Base-by-base conservation (phyloP, 2,888 invertebrate species). In the Meteorus cinctellus region DNA sequence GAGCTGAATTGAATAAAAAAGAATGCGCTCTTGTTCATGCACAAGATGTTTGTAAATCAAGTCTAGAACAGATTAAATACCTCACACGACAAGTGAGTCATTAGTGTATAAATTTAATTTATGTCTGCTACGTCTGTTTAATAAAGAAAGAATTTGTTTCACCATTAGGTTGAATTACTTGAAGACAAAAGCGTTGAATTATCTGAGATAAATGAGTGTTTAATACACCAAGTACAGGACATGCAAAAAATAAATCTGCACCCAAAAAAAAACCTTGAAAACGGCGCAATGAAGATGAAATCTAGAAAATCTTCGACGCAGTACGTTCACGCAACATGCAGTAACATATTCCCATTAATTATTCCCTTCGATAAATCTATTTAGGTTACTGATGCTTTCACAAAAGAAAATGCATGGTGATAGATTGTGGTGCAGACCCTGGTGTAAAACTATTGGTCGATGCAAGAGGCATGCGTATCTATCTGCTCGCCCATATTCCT, bases 151-250 rank as follows among this genome's bases (percentile, higher is more conserved):
- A 31, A 68, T 63, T 68, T 16, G 59, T 66, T 36, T 63, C 45
- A 60, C 74, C 12, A 45, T 36, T 67, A 84, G 83, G 72, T 77
- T 3, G 75, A 76, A 55, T 79, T 73, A 6, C 75, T 83, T 3
- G 82, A 85, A 65, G 80, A 85, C 1, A 84, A 84, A 41, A 74
- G 82, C 59, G 75, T 77, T 31, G 76, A 82, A 45, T 36, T 85
- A 1, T 85, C 86, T 72, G 82, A 83, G 34, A 77, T 81, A 41
- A 86, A 86, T 68, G 74, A 76, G 24, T 81, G 79, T 48, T 74
- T 86, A 12, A 74, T 80, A 24, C 80, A 82, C 45, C 85, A 86
- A 63, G 76, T 88, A 31, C 82, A 85, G 73, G 81, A 83, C 16
- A 85, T 77, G 59, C 81, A 80, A 74, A 80, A 84, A n/a, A 31